Evolutionary conservation across 2,797 vertebrate genomes (phyloP), one percentile per base, ranked within the genome.

Genomic region (Macroramphosus scolopax): DNA sequence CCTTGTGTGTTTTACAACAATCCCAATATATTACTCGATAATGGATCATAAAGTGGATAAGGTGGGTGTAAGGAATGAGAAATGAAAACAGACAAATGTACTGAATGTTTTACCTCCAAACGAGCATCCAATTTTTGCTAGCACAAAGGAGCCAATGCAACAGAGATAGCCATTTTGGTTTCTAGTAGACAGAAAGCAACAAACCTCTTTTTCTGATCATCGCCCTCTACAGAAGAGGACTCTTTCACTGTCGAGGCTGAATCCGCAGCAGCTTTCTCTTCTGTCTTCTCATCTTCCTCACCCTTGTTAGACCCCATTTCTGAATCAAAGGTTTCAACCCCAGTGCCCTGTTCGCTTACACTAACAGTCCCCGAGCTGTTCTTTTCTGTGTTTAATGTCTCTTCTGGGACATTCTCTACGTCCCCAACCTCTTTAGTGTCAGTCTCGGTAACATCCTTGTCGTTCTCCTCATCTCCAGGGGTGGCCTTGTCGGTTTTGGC

Each of bases 171-270:
- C 90, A 94, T 92, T 95, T 92, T 86, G 83, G 82, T 84, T 88
- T 94, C 93, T 95, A 97, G 82, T 94, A 97, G 92, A 93, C 93
- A 97, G 93, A 95, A 98, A 93, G 92, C 86, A 94, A 98, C 95
- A 94, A 97, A 96, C 95, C 95, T 98, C 94, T 92, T 96, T 91
- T 92, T 97, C 93, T 95, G 95, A 97, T 97, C 96, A 95, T 88
- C 94, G 84, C 93, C 94, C 95, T 97, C 93, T 92, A 94, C 93
- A 93, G 93, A 72, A 89, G 94, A 96, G 93, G 94, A 93, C 93
- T 93, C 94, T 96, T 92, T 98, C 92, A 92, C 88, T 87, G 95
- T 89, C 71, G 94, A 74, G 69, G 85, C 83, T 81, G 93, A 80
- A 84, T 94, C 95, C 85, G 91, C 91, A 75, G 91, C 89, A 78